These are phyloP conservation scores for Sinosuthora webbiana DNA, from an alignment of 2,113 vertebrate species.

Conservation along the genomic window DNA sequence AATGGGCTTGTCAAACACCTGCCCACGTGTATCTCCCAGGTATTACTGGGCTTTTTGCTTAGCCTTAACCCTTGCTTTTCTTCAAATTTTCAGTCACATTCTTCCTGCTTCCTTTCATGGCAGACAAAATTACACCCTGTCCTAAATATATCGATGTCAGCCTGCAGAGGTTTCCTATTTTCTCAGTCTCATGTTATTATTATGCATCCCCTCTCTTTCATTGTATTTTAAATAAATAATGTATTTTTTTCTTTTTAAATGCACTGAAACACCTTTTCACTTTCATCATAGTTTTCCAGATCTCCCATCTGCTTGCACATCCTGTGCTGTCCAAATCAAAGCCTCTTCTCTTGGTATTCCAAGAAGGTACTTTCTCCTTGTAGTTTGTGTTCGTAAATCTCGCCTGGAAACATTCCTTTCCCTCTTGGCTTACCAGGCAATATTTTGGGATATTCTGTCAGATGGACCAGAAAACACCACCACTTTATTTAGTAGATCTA, in stretches of 20 bases:
- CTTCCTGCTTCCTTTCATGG: neutral
- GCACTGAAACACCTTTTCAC: neutral
- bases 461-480: neutral
- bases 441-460: neutral
- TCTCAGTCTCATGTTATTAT: neutral
- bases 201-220: neutral
- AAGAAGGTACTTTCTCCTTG: neutral
- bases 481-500: neutral
- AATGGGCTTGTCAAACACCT: neutral
- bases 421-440: neutral
- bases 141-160: neutral
- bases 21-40: neutral
- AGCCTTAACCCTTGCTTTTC: neutral
- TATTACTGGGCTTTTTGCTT: neutral
- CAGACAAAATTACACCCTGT: neutral
- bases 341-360: neutral
- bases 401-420: neutral
- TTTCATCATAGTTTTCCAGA: neutral
- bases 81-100: neutral
- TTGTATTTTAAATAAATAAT: neutral
- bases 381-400: neutral
- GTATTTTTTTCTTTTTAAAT: neutral
- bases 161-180: neutral
- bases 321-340: neutral
- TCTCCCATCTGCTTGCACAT: neutral